Conservation (phyloP, 2,888 invertebrate genomes). For the Lepidochrysops patricia region DNA sequence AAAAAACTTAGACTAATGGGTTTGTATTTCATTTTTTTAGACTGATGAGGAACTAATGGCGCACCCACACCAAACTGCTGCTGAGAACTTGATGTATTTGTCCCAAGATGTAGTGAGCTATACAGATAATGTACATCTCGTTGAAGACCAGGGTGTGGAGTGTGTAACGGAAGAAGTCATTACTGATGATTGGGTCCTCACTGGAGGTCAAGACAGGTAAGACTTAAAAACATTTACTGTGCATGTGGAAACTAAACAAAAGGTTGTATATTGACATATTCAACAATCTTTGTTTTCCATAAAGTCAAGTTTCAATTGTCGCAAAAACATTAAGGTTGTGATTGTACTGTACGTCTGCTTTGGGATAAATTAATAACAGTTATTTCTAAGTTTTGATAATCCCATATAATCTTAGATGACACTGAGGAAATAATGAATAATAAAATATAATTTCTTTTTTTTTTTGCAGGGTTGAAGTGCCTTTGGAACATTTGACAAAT, state of each 20-base stretch:
- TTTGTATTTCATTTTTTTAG: constrained; percentile 26
- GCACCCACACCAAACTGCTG: constrained; percentile 76
- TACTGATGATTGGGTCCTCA: constrained; percentile 85
- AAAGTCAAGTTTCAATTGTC: no score
- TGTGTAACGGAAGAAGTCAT: constrained; percentile 87
- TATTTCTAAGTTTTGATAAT: no score
- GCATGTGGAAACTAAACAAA: no score
- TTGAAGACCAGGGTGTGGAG: constrained; percentile 65
- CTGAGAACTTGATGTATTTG: constrained; percentile 77
- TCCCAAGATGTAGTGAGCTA: constrained; percentile 72
- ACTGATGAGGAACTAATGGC: constrained; percentile 55
- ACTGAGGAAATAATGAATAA: no score
- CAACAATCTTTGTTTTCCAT: no score
- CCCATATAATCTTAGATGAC: no score
- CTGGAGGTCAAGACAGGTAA: constrained; percentile 82
- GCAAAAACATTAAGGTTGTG: neutral
- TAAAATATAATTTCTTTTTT: neutral
- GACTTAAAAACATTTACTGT: no score
- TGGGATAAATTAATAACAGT: neutral
- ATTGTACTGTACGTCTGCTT: neutral
- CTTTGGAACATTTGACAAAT: constrained; percentile 73
- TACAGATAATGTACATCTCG: constrained; percentile 50
- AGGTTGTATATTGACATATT: no score
- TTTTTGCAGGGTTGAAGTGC: constrained; percentile 78
- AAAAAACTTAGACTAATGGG: neutral